Percentiles rank a stretch among this genome's conserved stretches.
Conservation (phyloP, 2,888 invertebrate genomes). For the Cyclophora albipunctata region DNA sequence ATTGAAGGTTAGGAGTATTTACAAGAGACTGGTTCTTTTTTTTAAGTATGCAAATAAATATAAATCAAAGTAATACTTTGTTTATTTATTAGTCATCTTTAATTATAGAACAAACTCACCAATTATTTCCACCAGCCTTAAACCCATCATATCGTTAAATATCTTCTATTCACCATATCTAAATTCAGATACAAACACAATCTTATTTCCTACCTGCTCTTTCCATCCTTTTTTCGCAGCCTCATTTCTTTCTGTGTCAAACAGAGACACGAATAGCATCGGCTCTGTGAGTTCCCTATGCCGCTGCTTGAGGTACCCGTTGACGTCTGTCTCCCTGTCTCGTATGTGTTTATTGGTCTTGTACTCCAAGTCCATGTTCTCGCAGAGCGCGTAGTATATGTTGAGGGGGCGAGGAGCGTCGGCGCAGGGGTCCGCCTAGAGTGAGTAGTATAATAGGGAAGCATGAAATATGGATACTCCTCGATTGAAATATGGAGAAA, state of each 20-base stretch:
- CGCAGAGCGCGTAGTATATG: conserved; percentile 77
- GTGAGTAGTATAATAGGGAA: not conserved
- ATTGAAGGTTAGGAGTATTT: too few relatives aligned
- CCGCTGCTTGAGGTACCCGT: conserved; percentile 51
- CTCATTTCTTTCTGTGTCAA: conserved; percentile 72
- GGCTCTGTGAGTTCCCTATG: conserved; percentile 64
- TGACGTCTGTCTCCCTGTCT: conserved; percentile 58
- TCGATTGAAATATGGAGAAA: too few relatives aligned
- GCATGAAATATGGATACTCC: too few relatives aligned
- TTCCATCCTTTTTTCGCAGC: conserved; percentile 65
- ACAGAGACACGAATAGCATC: conserved; percentile 57
- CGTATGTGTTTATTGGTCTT: conserved; percentile 69
- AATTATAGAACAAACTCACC: too few relatives aligned
- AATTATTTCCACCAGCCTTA: too few relatives aligned
- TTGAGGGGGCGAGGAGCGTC: conserved; percentile 77
- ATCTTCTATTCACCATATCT: too few relatives aligned
- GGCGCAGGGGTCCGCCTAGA: conserved; percentile 78
- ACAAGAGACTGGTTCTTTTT: too few relatives aligned
- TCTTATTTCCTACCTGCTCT: conserved; percentile 49
- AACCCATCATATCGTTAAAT: too few relatives aligned
- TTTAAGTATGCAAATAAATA: too few relatives aligned
- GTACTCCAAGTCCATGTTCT: conserved; percentile 78
- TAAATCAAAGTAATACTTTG: too few relatives aligned
- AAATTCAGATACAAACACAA: too few relatives aligned
- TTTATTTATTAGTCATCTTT: too few relatives aligned